Conservation (phyloP, 2,113 vertebrate genomes). For the Crotalus tigris region DNA sequence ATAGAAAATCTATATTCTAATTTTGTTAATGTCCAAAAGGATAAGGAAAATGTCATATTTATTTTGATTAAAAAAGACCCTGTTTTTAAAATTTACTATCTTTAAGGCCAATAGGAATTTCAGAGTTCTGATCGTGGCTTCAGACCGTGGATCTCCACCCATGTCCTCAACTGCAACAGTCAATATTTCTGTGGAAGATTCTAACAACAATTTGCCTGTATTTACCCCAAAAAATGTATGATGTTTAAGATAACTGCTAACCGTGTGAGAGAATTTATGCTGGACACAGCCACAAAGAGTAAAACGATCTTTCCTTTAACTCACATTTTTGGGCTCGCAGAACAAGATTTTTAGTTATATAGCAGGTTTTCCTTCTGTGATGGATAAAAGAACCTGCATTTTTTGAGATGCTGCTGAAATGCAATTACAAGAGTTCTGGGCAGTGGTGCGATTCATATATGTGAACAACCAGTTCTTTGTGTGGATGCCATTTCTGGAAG, state of each 20-base stretch:
- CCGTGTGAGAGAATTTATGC: background rate
- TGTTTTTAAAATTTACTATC: background rate
- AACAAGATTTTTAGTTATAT: background rate
- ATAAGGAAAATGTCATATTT: background rate
- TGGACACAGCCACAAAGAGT: background rate
- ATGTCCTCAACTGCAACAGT: slow-evolving; percentile 64
- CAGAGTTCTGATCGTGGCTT: slow-evolving; percentile 57
- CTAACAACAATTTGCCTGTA: slow-evolving; percentile 69
- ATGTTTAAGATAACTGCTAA: background rate
- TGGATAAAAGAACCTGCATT: background rate
- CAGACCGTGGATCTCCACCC: slow-evolving; percentile 60
- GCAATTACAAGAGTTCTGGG: background rate
- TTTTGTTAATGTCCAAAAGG: background rate
- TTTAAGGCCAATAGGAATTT: slow-evolving; percentile 66
- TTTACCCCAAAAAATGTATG: slow-evolving; percentile 55
- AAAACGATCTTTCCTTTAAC: background rate
- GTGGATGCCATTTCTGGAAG: no score
- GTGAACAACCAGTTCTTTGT: no score
- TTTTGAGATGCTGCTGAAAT: background rate
- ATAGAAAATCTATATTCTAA: background rate
- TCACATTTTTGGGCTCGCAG: background rate
- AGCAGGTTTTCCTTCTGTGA: background rate
- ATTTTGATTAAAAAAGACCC: background rate
- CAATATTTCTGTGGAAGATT: slow-evolving; percentile 62
- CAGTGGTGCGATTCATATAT: no score